Evolutionary conservation across 2,113 vertebrate species (phyloP), one percentile per base, ranked within the genome.

Genomic region (Sarotherodon lohbergeri): DNA sequence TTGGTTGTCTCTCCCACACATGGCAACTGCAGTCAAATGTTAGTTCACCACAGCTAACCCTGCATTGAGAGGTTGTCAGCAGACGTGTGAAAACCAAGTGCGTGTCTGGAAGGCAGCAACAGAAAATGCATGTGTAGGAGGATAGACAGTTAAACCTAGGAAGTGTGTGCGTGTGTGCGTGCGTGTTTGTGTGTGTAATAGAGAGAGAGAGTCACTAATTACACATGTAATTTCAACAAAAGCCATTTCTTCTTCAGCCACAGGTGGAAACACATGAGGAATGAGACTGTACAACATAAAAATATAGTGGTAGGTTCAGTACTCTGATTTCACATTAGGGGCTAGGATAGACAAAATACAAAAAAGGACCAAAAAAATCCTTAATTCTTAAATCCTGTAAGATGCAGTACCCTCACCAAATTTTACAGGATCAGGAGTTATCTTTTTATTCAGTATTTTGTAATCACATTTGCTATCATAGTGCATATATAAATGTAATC

Each of bases 1-100:
- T 90, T 83, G 54, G 61, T 90, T 17, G 82, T 88, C 85, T 91
- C 87, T 88, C 92, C 92, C 94, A 94, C 94, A 93, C 90, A 90
- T 81, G 59, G 84, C 39, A 43, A 82, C 76, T 48, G 17, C 90
- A 85, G 90, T 89, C 80, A 85, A 92, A 86, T 84, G 92, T 80
- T 85, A 54, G 83, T 82, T 86, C 87, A 80, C 66, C 84, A 57
- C 63, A 86, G 22, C 84, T 92, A 81, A 82, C 71, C 73, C 82
- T 83, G 66, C 29, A 9, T 66, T 32, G 27, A 91, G 48, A 88
- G 52, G n/a, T 80, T 76, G 55, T 87, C 24, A 19, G 66, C 59
- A 81, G 46, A 34, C 11, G 68, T 82, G 71, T 81, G 61, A 13
- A 36, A 81, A 86, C 24, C 48, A 48, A 73, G 54, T 86, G 32